Conservation (phyloP, 2,888 invertebrate genomes). For the Nezara viridula region DNA sequence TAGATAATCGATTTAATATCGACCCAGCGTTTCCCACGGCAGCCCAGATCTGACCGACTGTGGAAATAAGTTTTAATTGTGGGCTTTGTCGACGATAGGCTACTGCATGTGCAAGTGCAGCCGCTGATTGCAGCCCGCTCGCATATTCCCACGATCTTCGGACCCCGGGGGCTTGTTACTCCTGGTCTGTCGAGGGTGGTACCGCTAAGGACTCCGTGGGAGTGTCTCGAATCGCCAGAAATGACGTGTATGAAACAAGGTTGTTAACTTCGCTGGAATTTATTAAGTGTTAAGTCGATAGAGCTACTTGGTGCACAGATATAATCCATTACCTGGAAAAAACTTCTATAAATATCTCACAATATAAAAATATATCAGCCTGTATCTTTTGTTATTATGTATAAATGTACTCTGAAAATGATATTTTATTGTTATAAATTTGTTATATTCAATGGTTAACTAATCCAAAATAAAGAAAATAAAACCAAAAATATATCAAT, state of each 20-base stretch:
- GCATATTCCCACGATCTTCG: conserved; percentile 23
- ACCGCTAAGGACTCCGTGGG: conserved; percentile 1
- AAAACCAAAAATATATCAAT: too few relatives aligned
- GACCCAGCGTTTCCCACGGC: not conserved
- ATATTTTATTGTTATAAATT: too few relatives aligned
- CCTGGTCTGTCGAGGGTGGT: not conserved
- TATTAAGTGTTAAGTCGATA: not conserved
- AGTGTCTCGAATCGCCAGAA: not conserved
- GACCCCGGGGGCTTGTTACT: conserved; percentile 14
- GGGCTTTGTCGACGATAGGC: not conserved
- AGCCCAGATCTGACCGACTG: not conserved
- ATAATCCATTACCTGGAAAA: not conserved
- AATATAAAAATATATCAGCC: too few relatives aligned
- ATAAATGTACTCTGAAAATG: too few relatives aligned
- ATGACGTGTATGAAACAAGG: not conserved
- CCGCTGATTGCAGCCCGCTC: conserved; percentile 10
- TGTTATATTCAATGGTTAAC: too few relatives aligned
- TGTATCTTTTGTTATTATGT: too few relatives aligned
- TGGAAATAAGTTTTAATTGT: conserved; percentile 41
- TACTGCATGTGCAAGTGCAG: conserved; percentile 27
- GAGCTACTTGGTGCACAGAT: not conserved
- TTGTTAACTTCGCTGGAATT: not conserved
- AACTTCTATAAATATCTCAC: too few relatives aligned
- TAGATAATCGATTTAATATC: not conserved
- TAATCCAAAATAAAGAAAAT: too few relatives aligned